Base-by-base conservation (phyloP, 1,140 invertebrate genomes). In the Scaptomyza hsui region DNA sequence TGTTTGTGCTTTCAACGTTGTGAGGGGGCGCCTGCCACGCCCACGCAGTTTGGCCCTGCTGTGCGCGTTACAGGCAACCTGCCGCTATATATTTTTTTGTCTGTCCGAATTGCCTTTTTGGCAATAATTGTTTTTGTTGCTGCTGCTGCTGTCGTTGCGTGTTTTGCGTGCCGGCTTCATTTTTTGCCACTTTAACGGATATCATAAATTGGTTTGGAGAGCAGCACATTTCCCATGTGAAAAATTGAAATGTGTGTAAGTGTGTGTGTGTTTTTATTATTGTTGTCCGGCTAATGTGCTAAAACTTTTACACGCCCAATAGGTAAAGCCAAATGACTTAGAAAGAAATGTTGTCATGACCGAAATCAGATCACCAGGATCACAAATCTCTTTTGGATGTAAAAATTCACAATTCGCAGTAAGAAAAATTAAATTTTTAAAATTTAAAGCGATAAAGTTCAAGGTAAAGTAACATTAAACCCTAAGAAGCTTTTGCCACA, bases 151-250 rank as follows among this genome's bases (percentile, higher is more conserved):
- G 45, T 47, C n/a, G n/a, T 19, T 67, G 44, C 13, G 67, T 73
- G 19, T 44, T 60, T 42, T 67, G 41, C 39, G 41, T 62, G 48
- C 26, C 26, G 26, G 26, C 61, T 60, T 41, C 19, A 48, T 63
- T 63, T 65, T 65, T 76, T 67, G 74, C 74, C 82, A 86, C 82
- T 86, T 88, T 86, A 48, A 74, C 74, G 82, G 75, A 86, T 88
- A 78, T 86, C 82, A 86, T 86, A 86, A 88, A 88, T 86, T 88
- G 82, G 81, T 88, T 78, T 74, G 82, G 71, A 71, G 74, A 60
- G 56, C 78, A 73, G 72, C 82, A 81, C 82, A 88, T 88, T 88
- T 86, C 81, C 82, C 81, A 81, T 88, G 82, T 88, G 78, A 55
- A 86, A 86, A 75, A 86, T 88, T 88, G 61, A 81, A 86, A 88